A percentile compares a stretch with the other conserved stretches of the same genome.
phyloP scores from a whole-genome alignment of 1,140 invertebrate species.

The Drosophila tristis region DNA sequence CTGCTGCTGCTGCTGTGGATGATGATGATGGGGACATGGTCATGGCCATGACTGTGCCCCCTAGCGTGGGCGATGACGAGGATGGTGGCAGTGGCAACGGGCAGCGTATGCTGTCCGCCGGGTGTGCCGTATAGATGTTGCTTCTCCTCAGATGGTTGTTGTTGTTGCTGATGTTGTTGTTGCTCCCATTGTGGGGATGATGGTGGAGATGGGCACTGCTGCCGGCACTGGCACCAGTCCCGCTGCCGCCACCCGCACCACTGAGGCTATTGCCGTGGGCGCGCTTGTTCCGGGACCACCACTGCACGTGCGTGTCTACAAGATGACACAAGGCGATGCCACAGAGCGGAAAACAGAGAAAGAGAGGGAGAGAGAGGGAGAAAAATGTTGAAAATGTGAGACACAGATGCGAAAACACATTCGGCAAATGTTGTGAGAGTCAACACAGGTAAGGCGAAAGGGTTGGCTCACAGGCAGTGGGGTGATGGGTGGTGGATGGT shows the following conservation, averaged over 20 bases:
- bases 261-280: slow-evolving; percentile 65
- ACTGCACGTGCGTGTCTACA: slow-evolving; percentile 82
- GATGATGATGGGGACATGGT: slow-evolving; percentile 37
- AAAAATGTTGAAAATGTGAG: slow-evolving; percentile 17
- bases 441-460: slow-evolving; percentile 21
- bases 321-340: slow-evolving; percentile 12
- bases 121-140: slow-evolving; percentile 82
- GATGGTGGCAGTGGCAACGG: slow-evolving; percentile 60
- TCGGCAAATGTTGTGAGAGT: slow-evolving; percentile 48
- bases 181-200: slow-evolving; percentile 50
- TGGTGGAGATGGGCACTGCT: slow-evolving; percentile 39
- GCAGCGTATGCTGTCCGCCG: slow-evolving; percentile 80
- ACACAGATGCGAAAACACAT: slow-evolving; percentile 45
- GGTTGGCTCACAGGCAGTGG: not conserved
- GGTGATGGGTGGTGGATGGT: slow-evolving; percentile 4
- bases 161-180: slow-evolving; percentile 62
- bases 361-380: not conserved
- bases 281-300: slow-evolving; percentile 83
- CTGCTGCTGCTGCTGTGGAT: slow-evolving; percentile 35
- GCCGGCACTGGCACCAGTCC: slow-evolving; percentile 50
- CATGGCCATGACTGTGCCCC: slow-evolving; percentile 27
- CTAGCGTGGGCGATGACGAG: slow-evolving; percentile 32
- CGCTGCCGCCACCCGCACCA: slow-evolving; percentile 43
- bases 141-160: slow-evolving; percentile 82
- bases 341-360: slow-evolving; percentile 6